These are phyloP conservation scores for Cataglyphis hispanica DNA, from an alignment of 1,140 invertebrate species.

Conservation along the genomic window DNA sequence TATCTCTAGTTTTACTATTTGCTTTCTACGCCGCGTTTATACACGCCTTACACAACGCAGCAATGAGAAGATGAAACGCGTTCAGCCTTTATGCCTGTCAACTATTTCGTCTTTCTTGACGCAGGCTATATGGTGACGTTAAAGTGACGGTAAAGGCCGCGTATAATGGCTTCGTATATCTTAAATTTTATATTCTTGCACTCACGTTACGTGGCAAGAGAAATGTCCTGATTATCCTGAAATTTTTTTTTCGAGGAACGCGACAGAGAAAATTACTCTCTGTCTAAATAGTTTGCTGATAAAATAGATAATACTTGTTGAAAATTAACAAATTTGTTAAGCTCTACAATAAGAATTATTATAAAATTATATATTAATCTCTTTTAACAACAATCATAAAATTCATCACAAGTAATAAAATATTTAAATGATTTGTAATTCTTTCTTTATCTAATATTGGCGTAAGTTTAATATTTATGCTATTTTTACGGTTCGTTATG, in stretches of 20 bases:
- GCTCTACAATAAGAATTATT: not conserved
- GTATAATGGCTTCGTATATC: constrained; percentile 8
- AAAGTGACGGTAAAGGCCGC: not conserved
- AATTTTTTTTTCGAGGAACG: not conserved
- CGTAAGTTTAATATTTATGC: not conserved
- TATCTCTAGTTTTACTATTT: constrained; percentile 57
- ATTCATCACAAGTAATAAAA: not conserved
- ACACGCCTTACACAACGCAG: constrained; percentile 8
- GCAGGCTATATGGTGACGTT: not conserved
- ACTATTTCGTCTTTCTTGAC: constrained; percentile 16
- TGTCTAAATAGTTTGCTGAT: not conserved
- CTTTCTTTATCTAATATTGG: not conserved
- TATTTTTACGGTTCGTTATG: not conserved
- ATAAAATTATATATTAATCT: not conserved
- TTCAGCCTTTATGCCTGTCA: not conserved
- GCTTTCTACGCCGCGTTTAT: constrained; percentile 14
- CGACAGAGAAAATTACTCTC: not conserved
- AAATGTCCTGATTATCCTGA: not conserved
- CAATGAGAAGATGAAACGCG: not conserved
- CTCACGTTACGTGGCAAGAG: not conserved
- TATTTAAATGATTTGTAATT: not conserved
- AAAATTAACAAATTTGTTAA: not conserved
- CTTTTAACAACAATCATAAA: not conserved
- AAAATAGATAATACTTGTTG: not conserved
- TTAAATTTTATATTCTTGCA: constrained; percentile 29